Conservation (phyloP, 2,888 invertebrate genomes). For the Mythimna vitellina region DNA sequence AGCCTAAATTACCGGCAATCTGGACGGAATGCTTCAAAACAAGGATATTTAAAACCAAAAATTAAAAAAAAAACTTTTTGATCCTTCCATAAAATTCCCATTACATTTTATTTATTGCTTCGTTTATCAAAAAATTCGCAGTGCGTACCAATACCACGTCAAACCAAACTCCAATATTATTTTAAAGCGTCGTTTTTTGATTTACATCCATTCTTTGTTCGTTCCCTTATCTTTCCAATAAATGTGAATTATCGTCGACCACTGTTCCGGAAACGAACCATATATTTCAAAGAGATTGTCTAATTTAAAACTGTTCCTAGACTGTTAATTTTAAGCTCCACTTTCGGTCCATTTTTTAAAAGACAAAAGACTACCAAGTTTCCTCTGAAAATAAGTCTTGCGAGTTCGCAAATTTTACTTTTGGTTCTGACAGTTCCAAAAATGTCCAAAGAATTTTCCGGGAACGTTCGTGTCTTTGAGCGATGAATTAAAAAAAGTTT, state of each 20-base stretch:
- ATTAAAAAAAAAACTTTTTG: constrained; percentile 1
- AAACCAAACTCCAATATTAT: constrained; percentile 68
- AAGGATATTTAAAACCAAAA: not conserved
- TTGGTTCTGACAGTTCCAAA: constrained; percentile 67
- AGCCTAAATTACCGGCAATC: constrained; percentile 10
- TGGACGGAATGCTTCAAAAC: constrained; percentile 13
- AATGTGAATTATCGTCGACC: constrained; percentile 85
- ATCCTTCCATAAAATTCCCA: constrained; percentile 45
- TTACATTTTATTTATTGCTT: constrained; percentile 55
- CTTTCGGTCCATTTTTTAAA: constrained; percentile 44
- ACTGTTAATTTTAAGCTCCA: constrained; percentile 71
- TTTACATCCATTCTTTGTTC: constrained; percentile 85
- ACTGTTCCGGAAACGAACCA: constrained; percentile 78
- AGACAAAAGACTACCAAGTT: constrained; percentile 49
- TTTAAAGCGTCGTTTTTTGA: constrained; percentile 79
- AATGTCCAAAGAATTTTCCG: constrained; percentile 66
- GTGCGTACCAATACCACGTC: constrained; percentile 58
- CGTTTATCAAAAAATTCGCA: constrained; percentile 60
- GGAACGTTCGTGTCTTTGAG: constrained; percentile 57
- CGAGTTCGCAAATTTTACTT: constrained; percentile 54
- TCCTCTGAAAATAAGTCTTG: constrained; percentile 42
- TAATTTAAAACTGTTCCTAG: constrained; percentile 85
- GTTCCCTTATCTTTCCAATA: constrained; percentile 86
- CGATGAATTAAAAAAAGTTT: constrained; percentile 65
- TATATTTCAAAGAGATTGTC: constrained; percentile 87